Base-by-base conservation (phyloP, 2,797 vertebrate species). In the Eupleurogrammus muticus region DNA sequence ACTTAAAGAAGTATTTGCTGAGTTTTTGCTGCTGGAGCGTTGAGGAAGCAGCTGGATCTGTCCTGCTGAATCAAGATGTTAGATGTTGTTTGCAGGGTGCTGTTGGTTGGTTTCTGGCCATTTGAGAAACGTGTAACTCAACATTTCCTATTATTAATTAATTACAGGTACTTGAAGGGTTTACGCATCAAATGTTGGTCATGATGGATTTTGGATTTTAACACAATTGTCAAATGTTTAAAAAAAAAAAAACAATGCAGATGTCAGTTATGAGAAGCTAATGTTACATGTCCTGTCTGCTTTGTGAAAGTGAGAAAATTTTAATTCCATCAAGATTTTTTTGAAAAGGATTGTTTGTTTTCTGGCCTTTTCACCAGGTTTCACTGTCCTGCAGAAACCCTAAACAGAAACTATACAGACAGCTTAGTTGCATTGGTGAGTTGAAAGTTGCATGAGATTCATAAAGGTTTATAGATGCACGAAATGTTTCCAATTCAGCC, bases 321-420 rank as follows among this genome's bases (percentile, higher is more conserved):
- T 53, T 21, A 79, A 63, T 67, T 55, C 9, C 19, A 50, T 50
- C 14, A 32, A 47, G 23, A 71, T 75, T 49, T 80, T n/a, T 80
- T 69, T 82, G 60, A 82, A 85, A 52, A 56, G 73, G 50, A 83
- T 68, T 79, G 51, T 82, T 74, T 78, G 54, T 91, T 86, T 87
- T 92, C 91, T 85, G 75, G 82, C 84, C 75, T 73, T 90, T 90
- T 91, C 79, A 81, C 66, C 73, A 85, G 82, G 74, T 85, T 79
- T 83, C 60, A 81, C 78, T 81, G 49, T 91, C 66, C 89, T 56
- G 67, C 73, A 82, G 77, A 82, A 81, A 77, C 64, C 72, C 4
- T 77, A 59, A 57, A 69, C 70, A 79, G 79, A 87, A 82, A 77
- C 24, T 73, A 65, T 72, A 82, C 56, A 79, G 46, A 75, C 63